Conservation (phyloP, 2,797 vertebrate genomes). For the Sorex maritimensis region DNA sequence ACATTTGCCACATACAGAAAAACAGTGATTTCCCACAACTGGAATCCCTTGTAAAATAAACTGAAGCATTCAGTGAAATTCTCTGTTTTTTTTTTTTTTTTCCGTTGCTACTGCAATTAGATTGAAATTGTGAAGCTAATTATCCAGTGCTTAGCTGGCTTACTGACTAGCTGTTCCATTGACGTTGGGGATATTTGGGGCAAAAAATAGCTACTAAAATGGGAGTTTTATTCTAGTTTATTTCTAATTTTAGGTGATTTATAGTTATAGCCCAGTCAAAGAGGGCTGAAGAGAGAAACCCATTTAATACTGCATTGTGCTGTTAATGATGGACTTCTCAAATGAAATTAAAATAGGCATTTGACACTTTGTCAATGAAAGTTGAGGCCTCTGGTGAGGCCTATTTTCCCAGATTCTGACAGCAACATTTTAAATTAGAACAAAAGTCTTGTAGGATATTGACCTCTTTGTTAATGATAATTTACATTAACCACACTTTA, state of each 20-base stretch:
- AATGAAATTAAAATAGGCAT: slow-evolving; percentile 58
- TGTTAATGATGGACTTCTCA: slow-evolving; percentile 63
- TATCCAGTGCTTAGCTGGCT: neutral
- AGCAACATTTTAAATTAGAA: slow-evolving; percentile 70
- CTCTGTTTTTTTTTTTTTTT: neutral
- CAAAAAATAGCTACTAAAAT: neutral
- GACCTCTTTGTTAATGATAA: slow-evolving; percentile 49
- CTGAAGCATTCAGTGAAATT: slow-evolving; percentile 28
- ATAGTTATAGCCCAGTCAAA: slow-evolving; percentile 17
- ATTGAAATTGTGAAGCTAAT: slow-evolving; percentile 31
- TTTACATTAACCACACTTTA: slow-evolving; percentile 38
- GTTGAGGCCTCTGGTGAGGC: neutral
- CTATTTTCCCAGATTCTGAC: slow-evolving; percentile 68
- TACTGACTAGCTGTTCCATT: neutral
- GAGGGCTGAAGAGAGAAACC: neutral
- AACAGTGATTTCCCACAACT: neutral
- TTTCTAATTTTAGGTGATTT: slow-evolving; percentile 56
- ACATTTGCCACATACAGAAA: neutral
- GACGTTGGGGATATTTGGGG: neutral
- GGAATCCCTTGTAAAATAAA: slow-evolving; percentile 42
- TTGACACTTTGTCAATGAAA: slow-evolving; percentile 68
- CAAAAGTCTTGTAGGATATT: slow-evolving; percentile 31
- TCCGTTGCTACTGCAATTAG: neutral
- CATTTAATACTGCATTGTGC: neutral
- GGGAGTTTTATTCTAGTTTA: neutral